Percentiles rank a stretch among this genome's conserved stretches.
Evolutionary conservation across 2,113 vertebrate genomes (phyloP).

Genomic region (Tricholaema leucomelas): DNA sequence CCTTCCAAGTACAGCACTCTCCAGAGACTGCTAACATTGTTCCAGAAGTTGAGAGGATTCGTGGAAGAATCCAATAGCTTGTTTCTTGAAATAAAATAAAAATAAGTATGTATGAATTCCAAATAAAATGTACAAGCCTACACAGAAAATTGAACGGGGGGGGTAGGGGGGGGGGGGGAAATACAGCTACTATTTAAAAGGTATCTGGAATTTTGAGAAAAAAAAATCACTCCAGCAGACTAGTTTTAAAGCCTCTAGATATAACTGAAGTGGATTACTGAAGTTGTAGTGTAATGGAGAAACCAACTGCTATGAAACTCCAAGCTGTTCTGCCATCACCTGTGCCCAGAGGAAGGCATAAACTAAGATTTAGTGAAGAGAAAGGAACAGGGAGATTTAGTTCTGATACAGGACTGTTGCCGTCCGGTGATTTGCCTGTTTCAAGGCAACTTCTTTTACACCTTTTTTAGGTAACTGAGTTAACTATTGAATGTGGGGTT

Average conservation of each 20-base stretch:
- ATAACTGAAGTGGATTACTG: neutral
- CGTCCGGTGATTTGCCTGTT: neutral
- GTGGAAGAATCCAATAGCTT: neutral
- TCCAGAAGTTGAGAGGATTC: neutral
- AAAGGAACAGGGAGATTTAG: neutral
- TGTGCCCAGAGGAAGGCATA: neutral
- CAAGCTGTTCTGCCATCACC: accelerated
- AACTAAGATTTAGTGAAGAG: neutral
- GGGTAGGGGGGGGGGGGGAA: neutral
- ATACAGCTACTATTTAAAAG: neutral
- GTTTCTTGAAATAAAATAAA: neutral
- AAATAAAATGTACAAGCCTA: neutral
- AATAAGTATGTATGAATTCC: neutral
- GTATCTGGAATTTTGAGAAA: neutral
- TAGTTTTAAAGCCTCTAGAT: neutral
- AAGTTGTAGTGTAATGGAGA: neutral
- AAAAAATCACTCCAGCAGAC: neutral
- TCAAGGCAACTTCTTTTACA: neutral
- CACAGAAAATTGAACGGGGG: neutral
- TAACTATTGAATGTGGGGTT: neutral
- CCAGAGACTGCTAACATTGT: neutral
- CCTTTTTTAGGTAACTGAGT: neutral
- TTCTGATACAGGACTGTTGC: neutral
- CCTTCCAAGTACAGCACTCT: constrained; percentile 33
- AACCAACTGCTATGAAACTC: neutral